Evolutionary conservation across 2,113 vertebrate species (phyloP), one percentile per base, ranked within the genome.

Genomic region (Alligator sinensis): DNA sequence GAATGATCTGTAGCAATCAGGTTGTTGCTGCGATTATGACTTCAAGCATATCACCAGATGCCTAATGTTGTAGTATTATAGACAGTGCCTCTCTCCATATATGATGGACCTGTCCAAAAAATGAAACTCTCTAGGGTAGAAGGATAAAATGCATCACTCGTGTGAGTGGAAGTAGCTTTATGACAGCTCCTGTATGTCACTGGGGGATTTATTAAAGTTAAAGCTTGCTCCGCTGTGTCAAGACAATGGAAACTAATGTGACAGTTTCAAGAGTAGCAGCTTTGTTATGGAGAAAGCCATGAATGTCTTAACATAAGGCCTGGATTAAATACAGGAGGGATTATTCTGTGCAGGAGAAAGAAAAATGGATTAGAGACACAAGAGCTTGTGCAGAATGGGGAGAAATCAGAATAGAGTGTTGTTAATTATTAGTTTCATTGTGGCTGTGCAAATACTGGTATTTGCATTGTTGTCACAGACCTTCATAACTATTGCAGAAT

Each of bases 381-480:
- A 81, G 57, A 79, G 87, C n/a, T 55, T 58, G 75, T 55, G 62
- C 58, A 70, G 78, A 81, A 61, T 89, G 34, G 74, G 80, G 38
- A 80, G 47, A 17, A 58, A 84, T 75, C 12, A 79, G 87, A 72
- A 76, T 82, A 79, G 10, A 74, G 72, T 34, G 30, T 91, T 91
- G 85, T 30, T 86, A 6, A 21, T 93, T 93, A 78, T 91, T 76
- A 88, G 92, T 95, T 95, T 88, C 77, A 77, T 90, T 60, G 77
- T 96, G 38, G 38, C 38, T 38, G 38, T 38, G 38, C 38, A 38
- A 38, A 38, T 38, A 38, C 38, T 38, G 38, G 38, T 38, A 38
- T 38, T 38, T 38, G 6, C 38, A 38, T 8, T 38, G 38, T 38
- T 38, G 64, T 87, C 70, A 16, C 78, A 86, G 87, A 81, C 75